Evolutionary conservation across 2,113 vertebrate species (phyloP).

Genomic region (Phasianus colchicus): DNA sequence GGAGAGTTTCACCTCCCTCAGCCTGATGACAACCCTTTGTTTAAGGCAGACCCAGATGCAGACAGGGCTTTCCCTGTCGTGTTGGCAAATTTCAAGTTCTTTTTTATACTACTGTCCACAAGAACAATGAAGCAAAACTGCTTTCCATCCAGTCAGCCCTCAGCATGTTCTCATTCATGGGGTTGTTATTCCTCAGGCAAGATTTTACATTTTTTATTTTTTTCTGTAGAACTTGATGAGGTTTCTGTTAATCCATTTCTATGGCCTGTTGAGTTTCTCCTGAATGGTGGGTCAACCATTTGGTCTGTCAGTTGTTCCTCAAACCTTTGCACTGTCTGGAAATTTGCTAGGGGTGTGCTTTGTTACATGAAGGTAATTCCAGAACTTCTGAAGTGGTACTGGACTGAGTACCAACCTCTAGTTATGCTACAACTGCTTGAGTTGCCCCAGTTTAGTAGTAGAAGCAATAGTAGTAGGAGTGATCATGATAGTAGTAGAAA

Average conservation of each 20-base stretch:
- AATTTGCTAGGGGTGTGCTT: accelerated
- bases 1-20: neutral
- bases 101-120: neutral
- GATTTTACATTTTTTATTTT: too few relatives aligned
- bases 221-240: neutral
- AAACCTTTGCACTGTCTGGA: neutral
- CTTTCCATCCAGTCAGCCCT: neutral
- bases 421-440: neutral
- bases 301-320: neutral
- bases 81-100: neutral
- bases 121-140: neutral
- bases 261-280: neutral
- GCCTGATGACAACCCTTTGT: neutral
- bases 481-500: neutral
- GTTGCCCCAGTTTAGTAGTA: neutral
- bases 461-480: neutral
- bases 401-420: neutral
- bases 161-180: too few relatives aligned
- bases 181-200: too few relatives aligned
- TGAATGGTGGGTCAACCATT: neutral
- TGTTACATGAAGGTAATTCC: neutral
- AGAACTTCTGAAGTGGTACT: neutral
- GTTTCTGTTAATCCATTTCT: neutral
- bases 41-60: neutral
- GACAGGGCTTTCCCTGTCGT: neutral